These are phyloP conservation scores for Drosophila sechellia DNA, from an alignment of 1,140 invertebrate species.

Conservation along the genomic window DNA sequence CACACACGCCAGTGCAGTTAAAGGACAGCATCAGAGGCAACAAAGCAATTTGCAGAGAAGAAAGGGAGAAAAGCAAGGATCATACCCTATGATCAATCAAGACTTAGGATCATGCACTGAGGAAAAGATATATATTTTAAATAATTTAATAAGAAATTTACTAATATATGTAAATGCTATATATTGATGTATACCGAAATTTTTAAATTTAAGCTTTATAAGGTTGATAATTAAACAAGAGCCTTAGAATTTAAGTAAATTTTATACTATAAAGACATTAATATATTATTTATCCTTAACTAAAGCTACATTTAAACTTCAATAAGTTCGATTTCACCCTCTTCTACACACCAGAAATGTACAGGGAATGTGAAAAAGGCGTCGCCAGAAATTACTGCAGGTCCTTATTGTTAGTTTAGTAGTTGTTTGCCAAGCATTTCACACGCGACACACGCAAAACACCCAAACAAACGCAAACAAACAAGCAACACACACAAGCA, in stretches of 20 bases:
- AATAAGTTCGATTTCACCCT: too few relatives aligned
- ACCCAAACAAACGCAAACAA: conserved; percentile 39
- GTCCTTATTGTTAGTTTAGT: conserved; percentile 80
- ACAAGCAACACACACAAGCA: conserved; percentile 21
- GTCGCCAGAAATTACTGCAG: conserved; percentile 69
- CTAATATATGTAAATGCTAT: too few relatives aligned
- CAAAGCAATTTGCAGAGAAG: conserved; percentile 46
- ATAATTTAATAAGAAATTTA: not conserved
- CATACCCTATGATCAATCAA: conserved; percentile 12
- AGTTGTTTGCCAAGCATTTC: conserved; percentile 77
- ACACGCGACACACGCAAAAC: conserved; percentile 59
- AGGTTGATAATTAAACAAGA: too few relatives aligned
- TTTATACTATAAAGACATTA: too few relatives aligned
- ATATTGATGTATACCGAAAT: too few relatives aligned
- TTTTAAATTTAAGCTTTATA: too few relatives aligned
- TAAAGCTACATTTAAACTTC: not conserved
- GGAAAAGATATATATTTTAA: not conserved
- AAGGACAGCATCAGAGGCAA: conserved; percentile 47
- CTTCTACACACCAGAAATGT: too few relatives aligned
- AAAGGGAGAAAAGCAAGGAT: not conserved
- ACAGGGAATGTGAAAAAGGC: conserved; percentile 48
- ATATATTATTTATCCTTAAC: not conserved
- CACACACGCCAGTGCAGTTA: conserved; percentile 18
- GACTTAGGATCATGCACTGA: not conserved
- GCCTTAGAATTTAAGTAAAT: too few relatives aligned